These are phyloP conservation scores for Tetrao urogallus DNA, from an alignment of 2,113 vertebrate genomes.

Conservation along the genomic window DNA sequence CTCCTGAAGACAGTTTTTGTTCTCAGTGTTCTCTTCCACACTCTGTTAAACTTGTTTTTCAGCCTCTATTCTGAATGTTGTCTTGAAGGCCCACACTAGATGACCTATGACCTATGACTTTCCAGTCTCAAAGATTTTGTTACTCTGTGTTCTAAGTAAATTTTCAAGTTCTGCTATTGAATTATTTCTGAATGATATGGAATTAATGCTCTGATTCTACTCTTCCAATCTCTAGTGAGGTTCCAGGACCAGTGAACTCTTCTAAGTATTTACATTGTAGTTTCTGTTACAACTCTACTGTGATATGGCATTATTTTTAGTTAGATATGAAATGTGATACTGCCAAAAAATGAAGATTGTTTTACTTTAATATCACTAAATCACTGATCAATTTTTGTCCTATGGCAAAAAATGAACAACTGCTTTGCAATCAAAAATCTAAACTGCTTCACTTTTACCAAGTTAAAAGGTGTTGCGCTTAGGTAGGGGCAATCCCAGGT, in stretches of 20 bases:
- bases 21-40: too few relatives aligned
- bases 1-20: too few relatives aligned
- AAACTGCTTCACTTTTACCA: background rate
- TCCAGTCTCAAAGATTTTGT: background rate
- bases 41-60: too few relatives aligned
- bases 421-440: background rate
- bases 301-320: background rate
- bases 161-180: background rate
- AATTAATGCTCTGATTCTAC: background rate
- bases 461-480: background rate
- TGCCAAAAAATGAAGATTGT: background rate
- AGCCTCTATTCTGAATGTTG: too few relatives aligned
- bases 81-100: background rate
- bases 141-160: background rate
- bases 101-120: background rate
- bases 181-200: background rate
- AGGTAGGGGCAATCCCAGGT: too few relatives aligned
- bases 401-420: background rate
- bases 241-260: background rate
- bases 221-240: background rate
- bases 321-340: background rate
- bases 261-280: background rate
- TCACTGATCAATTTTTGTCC: background rate
- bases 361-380: background rate
- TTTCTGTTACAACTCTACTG: background rate